These are phyloP conservation scores for Drosophila putrida DNA, from an alignment of 2,888 invertebrate genomes.

Conservation along the genomic window DNA sequence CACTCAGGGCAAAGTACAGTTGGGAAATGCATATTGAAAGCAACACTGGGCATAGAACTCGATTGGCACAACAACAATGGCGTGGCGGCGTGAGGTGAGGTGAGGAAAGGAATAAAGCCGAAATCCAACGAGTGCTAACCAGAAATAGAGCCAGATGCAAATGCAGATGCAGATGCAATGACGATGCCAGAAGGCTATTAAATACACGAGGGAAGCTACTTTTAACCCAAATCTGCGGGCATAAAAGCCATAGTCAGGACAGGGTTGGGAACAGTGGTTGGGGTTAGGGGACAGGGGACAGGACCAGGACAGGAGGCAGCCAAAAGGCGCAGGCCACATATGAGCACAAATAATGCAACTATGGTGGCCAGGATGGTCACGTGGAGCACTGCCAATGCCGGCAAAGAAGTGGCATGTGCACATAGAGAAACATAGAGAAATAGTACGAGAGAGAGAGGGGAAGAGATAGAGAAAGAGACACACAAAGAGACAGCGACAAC, in stretches of 20 bases:
- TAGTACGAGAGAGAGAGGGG: background rate
- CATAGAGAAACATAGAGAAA: constrained; percentile 16
- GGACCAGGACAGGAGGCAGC: constrained; percentile 25
- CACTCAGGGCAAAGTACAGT: constrained; percentile 3
- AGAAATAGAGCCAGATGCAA: constrained; percentile 26
- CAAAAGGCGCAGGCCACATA: constrained; percentile 60
- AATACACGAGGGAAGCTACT: constrained; percentile 78
- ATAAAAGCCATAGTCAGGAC: constrained; percentile 60
- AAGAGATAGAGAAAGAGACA: constrained; percentile 2
- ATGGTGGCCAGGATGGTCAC: constrained; percentile 55
- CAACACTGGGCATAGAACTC: constrained; percentile 23
- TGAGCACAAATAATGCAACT: constrained; percentile 74
- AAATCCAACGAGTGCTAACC: constrained; percentile 24
- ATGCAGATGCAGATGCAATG: constrained; percentile 32
- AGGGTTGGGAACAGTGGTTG: background rate
- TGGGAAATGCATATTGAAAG: constrained; percentile 41
- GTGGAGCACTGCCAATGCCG: constrained; percentile 74
- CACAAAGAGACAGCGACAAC: constrained; percentile 8
- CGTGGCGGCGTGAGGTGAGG: background rate
- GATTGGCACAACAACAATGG: constrained; percentile 53
- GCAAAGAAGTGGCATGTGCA: constrained; percentile 43
- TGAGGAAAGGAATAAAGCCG: background rate
- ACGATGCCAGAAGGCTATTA: constrained; percentile 68
- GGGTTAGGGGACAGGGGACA: too few species aligned
- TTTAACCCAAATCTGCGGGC: constrained; percentile 80